A percentile compares a stretch with the other conserved stretches of the same genome.
Conservation (phyloP, 2,797 vertebrate species). For the Menidia menidia region DNA sequence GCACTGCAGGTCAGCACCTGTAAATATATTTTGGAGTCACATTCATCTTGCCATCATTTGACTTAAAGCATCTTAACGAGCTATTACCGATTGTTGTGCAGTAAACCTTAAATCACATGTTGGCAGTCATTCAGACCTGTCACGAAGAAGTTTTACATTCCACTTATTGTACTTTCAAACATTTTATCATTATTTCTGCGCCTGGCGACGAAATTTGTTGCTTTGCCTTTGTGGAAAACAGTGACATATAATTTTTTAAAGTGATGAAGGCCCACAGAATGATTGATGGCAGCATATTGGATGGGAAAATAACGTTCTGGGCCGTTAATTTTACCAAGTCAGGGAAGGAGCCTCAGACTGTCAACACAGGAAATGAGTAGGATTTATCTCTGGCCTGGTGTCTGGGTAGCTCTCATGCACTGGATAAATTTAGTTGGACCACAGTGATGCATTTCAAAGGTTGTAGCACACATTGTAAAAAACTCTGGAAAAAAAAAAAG, state of each 20-base stretch:
- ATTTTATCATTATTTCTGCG: constrained; percentile 45
- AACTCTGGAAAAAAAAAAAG: constrained; percentile 8
- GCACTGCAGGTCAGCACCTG: neutral
- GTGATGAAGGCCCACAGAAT: constrained; percentile 70
- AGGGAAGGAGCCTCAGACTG: constrained; percentile 77
- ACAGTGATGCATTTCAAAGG: constrained; percentile 33
- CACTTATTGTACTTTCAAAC: constrained; percentile 42
- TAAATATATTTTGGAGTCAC: constrained; percentile 17
- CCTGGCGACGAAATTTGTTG: constrained; percentile 55
- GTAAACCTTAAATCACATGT: constrained; percentile 13
- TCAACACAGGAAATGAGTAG: constrained; percentile 80
- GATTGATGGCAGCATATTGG: constrained; percentile 81
- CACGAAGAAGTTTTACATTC: constrained; percentile 39
- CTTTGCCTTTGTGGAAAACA: constrained; percentile 73
- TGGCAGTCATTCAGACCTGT: constrained; percentile 30
- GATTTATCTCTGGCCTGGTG: constrained; percentile 77
- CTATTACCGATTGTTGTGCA: constrained; percentile 8
- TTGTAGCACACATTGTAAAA: constrained; percentile 14
- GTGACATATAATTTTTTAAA: constrained; percentile 75
- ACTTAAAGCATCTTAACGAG: constrained; percentile 32
- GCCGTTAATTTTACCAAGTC: constrained; percentile 82
- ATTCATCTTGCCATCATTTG: neutral
- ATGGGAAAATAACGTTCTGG: constrained; percentile 80
- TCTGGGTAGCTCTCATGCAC: constrained; percentile 56
- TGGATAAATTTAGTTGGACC: constrained; percentile 53